Conservation (phyloP, 2,797 vertebrate genomes). For the Malacoraja senta region DNA sequence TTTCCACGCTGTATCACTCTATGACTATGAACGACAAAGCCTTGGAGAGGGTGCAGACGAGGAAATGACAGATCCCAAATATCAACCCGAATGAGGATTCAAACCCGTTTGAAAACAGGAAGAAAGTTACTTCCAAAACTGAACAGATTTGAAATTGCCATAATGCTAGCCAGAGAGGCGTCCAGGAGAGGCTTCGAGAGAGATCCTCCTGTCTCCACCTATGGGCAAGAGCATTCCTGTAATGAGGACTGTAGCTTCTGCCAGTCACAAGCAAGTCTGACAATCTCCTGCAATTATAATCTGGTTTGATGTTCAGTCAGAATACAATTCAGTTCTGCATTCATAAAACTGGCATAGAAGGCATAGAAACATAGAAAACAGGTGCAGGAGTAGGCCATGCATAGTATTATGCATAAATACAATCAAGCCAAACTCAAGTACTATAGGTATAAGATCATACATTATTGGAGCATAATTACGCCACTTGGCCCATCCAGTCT, state of each 20-base stretch:
- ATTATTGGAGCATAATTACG: too few species aligned
- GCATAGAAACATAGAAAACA: too few species aligned
- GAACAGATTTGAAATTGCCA: too few species aligned
- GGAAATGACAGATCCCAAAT: background rate
- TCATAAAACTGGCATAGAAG: background rate
- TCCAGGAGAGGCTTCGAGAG: background rate
- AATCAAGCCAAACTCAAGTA: too few species aligned
- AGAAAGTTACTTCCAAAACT: background rate
- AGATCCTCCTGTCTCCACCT: background rate
- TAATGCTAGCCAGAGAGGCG: background rate
- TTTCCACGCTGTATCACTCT: too few species aligned
- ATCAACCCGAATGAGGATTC: background rate
- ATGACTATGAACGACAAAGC: too few species aligned
- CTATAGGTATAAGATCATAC: too few species aligned
- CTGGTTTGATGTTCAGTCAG: background rate
- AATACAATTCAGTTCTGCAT: background rate
- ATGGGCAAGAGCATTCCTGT: background rate
- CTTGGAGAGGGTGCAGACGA: background rate
- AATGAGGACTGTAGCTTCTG: background rate
- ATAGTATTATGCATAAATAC: too few species aligned
- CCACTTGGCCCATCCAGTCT: too few species aligned
- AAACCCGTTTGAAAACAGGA: background rate
- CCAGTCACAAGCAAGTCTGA: background rate
- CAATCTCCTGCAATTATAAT: background rate
- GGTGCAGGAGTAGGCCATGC: too few species aligned